Evolutionary conservation across 1,140 invertebrate species (phyloP).

Genomic region (Brachionus asplanchnoidis): DNA sequence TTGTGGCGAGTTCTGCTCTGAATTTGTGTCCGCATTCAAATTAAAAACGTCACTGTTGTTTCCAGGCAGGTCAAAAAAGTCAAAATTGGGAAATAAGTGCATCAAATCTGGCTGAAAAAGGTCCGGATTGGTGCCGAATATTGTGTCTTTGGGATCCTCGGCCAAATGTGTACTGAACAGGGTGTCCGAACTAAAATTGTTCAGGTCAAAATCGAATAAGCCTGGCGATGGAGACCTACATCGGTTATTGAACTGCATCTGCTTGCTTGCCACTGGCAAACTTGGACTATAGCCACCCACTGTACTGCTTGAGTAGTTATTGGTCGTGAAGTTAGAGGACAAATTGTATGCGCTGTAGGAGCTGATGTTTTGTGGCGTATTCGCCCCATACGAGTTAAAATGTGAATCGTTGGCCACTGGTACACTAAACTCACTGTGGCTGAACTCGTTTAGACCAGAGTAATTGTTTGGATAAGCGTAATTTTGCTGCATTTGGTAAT

Average conservation of each 20-base stretch:
- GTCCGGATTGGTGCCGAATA: conserved; percentile 71
- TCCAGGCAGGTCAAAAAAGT: conserved; percentile 66
- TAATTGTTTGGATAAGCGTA: not conserved
- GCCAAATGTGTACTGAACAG: conserved; percentile 55
- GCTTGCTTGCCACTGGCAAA: conserved; percentile 1
- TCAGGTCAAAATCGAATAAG: conserved; percentile 59
- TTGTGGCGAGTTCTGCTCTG: conserved; percentile 43
- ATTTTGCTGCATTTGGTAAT: not conserved
- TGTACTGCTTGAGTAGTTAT: not conserved
- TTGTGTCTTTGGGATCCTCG: conserved; percentile 43
- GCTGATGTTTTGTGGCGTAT: not conserved
- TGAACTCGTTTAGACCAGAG: not conserved
- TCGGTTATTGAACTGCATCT: conserved; percentile 25
- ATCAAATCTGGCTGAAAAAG: conserved; percentile 96
- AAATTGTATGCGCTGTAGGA: not conserved
- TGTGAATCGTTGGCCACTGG: not conserved
- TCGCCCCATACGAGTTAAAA: not conserved
- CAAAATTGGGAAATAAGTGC: conserved; percentile 89
- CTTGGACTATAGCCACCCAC: not conserved
- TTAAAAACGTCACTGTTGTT: conserved; percentile 14
- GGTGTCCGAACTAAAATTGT: conserved; percentile 77
- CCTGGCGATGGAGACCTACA: conserved; percentile 45
- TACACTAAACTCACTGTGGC: not conserved
- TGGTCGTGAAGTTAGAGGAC: not conserved
- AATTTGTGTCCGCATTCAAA: not conserved